A percentile compares a stretch with the other conserved stretches of the same genome.
Evolutionary conservation across 2,797 vertebrate species (phyloP).

Genomic region (Phrynocephalus forsythii): DNA sequence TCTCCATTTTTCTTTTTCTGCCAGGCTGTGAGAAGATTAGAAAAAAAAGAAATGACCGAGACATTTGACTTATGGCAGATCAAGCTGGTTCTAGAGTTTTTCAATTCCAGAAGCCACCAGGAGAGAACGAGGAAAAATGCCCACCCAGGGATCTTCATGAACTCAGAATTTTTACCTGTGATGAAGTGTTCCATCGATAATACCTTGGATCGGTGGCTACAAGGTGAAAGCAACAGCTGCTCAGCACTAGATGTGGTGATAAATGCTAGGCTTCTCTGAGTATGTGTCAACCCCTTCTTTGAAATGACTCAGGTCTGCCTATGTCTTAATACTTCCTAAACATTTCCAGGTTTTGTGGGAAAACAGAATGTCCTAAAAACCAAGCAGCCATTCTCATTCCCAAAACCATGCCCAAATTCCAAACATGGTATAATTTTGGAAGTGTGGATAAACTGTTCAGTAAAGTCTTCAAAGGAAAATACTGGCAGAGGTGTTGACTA

Average conservation of each 20-base stretch:
- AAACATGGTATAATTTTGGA: background rate
- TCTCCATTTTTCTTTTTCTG: background rate
- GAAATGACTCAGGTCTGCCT: background rate
- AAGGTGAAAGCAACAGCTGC: slow-evolving; percentile 76
- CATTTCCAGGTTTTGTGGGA: background rate
- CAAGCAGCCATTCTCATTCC: background rate
- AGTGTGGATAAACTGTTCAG: background rate
- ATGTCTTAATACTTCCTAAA: background rate
- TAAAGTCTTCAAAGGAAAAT: background rate
- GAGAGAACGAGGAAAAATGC: slow-evolving; percentile 76
- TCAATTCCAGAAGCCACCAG: slow-evolving; percentile 87
- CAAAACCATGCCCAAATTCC: background rate
- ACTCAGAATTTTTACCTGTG: slow-evolving; percentile 92
- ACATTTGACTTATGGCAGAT: slow-evolving; percentile 95
- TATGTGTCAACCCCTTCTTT: background rate
- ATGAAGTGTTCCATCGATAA: slow-evolving; percentile 93
- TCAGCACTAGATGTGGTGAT: fast-evolving
- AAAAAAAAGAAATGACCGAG: slow-evolving; percentile 83
- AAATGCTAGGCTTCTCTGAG: background rate
- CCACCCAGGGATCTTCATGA: slow-evolving; percentile 86
- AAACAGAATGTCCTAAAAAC: background rate
- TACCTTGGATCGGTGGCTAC: slow-evolving; percentile 90
- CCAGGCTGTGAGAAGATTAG: slow-evolving; percentile 87
- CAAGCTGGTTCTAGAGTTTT: slow-evolving; percentile 93
- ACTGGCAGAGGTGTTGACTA: background rate